Evolutionary conservation across 2,888 invertebrate genomes (phyloP).

Genomic region (Papilio demoleus): DNA sequence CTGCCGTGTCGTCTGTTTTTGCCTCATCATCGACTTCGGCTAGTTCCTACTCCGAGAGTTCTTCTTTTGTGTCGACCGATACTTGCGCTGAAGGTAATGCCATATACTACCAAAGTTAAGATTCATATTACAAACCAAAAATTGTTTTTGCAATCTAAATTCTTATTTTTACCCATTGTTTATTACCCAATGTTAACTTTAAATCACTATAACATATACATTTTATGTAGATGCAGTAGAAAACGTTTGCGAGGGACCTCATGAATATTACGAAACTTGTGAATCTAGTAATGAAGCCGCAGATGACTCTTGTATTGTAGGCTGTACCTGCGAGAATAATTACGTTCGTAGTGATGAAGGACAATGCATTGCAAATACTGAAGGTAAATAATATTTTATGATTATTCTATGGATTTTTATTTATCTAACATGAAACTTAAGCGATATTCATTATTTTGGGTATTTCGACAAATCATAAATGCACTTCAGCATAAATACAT

Average conservation of each 20-base stretch:
- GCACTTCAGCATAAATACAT: too few relatives aligned
- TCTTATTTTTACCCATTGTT: too few relatives aligned
- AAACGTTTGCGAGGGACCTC: slow-evolving; percentile 2
- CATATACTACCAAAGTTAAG: not conserved
- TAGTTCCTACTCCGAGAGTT: not conserved
- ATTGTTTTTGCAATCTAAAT: too few relatives aligned
- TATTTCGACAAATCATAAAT: too few relatives aligned
- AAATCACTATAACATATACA: too few relatives aligned
- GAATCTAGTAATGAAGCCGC: slow-evolving; percentile 43
- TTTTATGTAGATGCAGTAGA: not conserved
- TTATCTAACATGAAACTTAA: not conserved
- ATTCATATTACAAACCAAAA: too few relatives aligned
- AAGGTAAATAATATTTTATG: slow-evolving; percentile 47
- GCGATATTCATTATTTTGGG: too few relatives aligned
- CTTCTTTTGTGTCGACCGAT: not conserved
- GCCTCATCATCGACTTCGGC: not conserved
- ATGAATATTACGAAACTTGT: slow-evolving; percentile 29
- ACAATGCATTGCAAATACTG: slow-evolving; percentile 45
- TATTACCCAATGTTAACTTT: too few relatives aligned
- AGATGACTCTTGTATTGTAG: slow-evolving; percentile 42
- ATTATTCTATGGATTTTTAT: not conserved
- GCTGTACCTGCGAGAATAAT: slow-evolving; percentile 48
- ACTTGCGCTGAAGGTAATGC: slow-evolving; percentile 3
- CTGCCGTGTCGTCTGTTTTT: not conserved
- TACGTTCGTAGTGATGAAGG: slow-evolving; percentile 44